Evolutionary conservation across 2,113 vertebrate species (phyloP).

Genomic region (Synchiropus splendidus): DNA sequence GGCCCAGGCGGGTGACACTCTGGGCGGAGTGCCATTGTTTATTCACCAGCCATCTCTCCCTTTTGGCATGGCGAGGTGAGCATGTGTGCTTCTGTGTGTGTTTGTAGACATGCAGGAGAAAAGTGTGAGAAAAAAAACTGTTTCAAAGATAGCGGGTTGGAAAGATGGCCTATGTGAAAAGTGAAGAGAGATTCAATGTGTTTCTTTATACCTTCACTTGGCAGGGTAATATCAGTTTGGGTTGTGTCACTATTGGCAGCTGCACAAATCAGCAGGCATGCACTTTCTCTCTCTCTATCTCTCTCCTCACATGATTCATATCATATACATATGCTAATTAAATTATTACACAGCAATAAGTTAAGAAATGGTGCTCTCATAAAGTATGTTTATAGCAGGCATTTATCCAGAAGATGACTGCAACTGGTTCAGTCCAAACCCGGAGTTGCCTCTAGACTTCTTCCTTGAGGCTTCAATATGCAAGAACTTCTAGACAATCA

Average conservation of each 20-base stretch:
- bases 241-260: conserved; percentile 60
- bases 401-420: no score
- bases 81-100: conserved; percentile 46
- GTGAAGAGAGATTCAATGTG: conserved; percentile 21
- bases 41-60: conserved; percentile 66
- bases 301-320: no score
- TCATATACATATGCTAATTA: no score
- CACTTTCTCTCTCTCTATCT: conserved; percentile 9
- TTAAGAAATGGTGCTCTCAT: no score
- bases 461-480: no score
- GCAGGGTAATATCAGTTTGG: conserved; percentile 55
- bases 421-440: no score
- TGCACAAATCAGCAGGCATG: conserved; percentile 36
- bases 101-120: conserved; percentile 13
- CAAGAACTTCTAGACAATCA: no score
- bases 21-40: conserved; percentile 67
- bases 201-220: conserved; percentile 52
- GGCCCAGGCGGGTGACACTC: conserved; percentile 62
- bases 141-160: conserved; percentile 54
- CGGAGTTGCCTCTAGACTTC: no score
- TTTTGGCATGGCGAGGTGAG: conserved; percentile 60
- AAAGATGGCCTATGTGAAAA: conserved; percentile 15
- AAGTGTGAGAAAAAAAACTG: conserved; percentile 20
- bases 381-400: no score
- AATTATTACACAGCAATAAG: no score